Evolutionary conservation across 1,140 invertebrate genomes (phyloP).

Genomic region (Latrodectus geometricus): DNA sequence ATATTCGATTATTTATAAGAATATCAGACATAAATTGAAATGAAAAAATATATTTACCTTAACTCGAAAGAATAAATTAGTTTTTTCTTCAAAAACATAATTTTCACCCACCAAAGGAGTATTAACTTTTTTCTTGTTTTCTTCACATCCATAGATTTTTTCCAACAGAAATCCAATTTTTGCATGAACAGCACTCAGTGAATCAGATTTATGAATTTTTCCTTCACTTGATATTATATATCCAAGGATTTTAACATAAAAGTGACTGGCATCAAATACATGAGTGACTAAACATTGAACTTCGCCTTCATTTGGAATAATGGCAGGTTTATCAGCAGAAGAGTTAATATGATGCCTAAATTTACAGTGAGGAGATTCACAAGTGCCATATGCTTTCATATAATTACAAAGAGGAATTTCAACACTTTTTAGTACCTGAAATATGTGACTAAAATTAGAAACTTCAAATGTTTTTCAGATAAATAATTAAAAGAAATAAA

Average conservation of each 20-base stretch:
- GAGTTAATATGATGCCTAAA: constrained; percentile 23
- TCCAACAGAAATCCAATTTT: constrained; percentile 14
- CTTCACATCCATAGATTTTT: constrained; percentile 9
- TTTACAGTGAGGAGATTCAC: constrained; percentile 10
- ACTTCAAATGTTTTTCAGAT: neutral
- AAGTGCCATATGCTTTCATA: constrained; percentile 41
- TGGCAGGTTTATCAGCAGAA: neutral
- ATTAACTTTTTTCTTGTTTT: constrained; percentile 9
- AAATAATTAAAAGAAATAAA: neutral
- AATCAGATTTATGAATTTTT: neutral
- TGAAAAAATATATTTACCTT: constrained; percentile 1
- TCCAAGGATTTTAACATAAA: constrained; percentile 20
- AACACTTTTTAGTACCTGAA: neutral
- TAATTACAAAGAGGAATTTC: constrained; percentile 16
- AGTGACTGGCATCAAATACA: constrained; percentile 49
- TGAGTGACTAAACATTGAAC: constrained; percentile 41
- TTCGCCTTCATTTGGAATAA: constrained; percentile 19
- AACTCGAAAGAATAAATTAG: constrained; percentile 13
- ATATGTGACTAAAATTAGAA: neutral
- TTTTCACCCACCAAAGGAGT: constrained; percentile 10
- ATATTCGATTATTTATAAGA: too few species aligned
- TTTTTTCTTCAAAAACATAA: constrained; percentile 29
- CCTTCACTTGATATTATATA: neutral
- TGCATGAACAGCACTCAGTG: constrained; percentile 20
- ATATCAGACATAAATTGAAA: neutral